A percentile compares a stretch with the other conserved stretches of the same genome.
These are phyloP conservation scores for Strix uralensis DNA, from an alignment of 2,113 vertebrate species.

Conservation along the genomic window DNA sequence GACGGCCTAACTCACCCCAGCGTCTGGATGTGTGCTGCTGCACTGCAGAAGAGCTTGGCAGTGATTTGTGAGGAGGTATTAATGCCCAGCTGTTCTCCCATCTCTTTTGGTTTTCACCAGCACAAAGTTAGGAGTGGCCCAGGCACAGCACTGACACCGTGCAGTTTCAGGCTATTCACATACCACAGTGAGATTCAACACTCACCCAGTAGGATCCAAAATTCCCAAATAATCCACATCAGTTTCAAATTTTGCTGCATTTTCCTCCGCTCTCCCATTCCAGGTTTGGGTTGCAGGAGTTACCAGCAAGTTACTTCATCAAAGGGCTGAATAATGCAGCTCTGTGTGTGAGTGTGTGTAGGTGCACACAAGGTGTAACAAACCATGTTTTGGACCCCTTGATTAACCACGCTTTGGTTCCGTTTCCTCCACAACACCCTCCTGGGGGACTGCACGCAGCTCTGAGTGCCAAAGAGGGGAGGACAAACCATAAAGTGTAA, in stretches of 20 bases:
- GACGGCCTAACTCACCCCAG: not conserved
- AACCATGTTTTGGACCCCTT: accelerated
- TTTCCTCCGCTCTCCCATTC: not conserved
- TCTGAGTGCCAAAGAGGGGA: not conserved
- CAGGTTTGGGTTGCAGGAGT: not conserved
- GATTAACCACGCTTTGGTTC: not conserved
- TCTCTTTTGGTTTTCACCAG: accelerated
- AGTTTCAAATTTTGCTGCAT: not conserved
- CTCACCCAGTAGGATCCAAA: not conserved
- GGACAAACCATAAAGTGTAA: not conserved
- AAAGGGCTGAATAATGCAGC: not conserved
- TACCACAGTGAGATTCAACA: not conserved
- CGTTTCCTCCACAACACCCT: not conserved
- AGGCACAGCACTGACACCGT: not conserved
- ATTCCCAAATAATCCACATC: not conserved
- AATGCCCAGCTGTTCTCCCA: not conserved
- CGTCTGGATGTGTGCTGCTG: not conserved
- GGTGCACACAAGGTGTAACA: accelerated
- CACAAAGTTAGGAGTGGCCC: not conserved
- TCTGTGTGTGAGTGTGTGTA: accelerated
- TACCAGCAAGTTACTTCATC: accelerated
- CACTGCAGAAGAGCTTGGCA: not conserved
- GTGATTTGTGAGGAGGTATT: not conserved
- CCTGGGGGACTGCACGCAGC: not conserved
- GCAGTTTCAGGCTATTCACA: not conserved